Base-by-base conservation (phyloP, 1,140 invertebrate genomes). In the Listronotus oregonensis region DNA sequence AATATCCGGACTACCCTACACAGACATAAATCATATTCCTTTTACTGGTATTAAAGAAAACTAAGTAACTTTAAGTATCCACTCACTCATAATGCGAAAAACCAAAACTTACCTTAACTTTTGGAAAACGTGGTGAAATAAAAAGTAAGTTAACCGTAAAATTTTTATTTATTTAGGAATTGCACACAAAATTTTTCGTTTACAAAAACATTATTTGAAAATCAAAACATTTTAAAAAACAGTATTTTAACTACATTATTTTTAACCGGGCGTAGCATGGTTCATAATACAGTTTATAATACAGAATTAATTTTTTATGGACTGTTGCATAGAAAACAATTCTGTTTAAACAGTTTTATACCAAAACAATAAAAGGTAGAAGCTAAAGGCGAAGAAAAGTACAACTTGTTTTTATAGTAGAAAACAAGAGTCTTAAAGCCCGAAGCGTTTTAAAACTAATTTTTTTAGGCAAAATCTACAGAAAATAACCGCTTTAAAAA, bases 401-500 rank as follows among this genome's bases (percentile, higher is more conserved):
- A 4, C 47, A 50, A 50, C 47, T 50, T 50, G 47, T 50, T 50
- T 49, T 50, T 50, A 18, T 50, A 12, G 18, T 3, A 31, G 47
- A 50, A 50, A 50, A 50, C 47, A 50, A 50, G 47, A 14, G 47
- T 50, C 21, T 21, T 50, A 50, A 50, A 50, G n/a, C 4, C 43
- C 34, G 8, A 18, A 18, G 11, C 27, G 27, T 1, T 50, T 50
- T 18, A 3, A 18, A 14, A 14, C n/a, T 18, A 46, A n/a, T 14
- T 17, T n/a, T 46, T 17, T 17, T 14, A 17, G n/a, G n/a, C 17
- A 27, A 50, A 50, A 18, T 18, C 1, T 18, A 50, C 47, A 50
- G 9, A 50, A n/a, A 50, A 10, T 12, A 50, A 7, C 15, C 47
- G 11, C 37, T 58, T 51, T 44, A 58, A 65, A 65, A 65, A 65